phyloP scores from a whole-genome alignment of 1,140 invertebrate species.

The Aphaenogaster ashmeadi region DNA sequence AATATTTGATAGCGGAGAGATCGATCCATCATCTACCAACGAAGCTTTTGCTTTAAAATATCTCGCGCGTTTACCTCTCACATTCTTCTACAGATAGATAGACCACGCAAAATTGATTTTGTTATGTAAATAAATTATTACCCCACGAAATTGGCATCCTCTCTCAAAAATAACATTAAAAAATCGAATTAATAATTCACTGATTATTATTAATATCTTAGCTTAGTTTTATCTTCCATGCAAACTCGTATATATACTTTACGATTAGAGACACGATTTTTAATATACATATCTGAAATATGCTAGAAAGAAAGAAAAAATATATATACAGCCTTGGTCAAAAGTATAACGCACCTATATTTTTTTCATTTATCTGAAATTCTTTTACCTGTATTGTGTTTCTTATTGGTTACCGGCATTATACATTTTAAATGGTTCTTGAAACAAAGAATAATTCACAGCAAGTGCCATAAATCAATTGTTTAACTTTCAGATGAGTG shows the following conservation, averaged over 20 bases:
- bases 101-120: conserved; percentile 7
- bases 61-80: not conserved
- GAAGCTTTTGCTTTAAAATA: conserved; percentile 3
- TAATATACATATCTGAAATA: not conserved
- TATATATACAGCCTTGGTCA: not conserved
- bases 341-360: too few relatives aligned
- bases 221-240: not conserved
- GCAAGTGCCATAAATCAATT: too few relatives aligned
- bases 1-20: not conserved
- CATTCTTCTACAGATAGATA: not conserved
- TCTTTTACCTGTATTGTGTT: too few relatives aligned
- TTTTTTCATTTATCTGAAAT: too few relatives aligned
- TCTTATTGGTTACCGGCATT: too few relatives aligned
- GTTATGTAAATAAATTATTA: conserved; percentile 16
- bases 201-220: not conserved
- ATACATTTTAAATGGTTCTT: too few relatives aligned
- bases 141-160: not conserved
- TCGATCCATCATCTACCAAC: not conserved
- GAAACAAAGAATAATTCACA: too few relatives aligned
- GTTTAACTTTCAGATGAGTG: too few relatives aligned
- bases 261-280: not conserved
- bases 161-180: not conserved
- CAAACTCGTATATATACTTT: not conserved
- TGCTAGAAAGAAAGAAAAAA: not conserved
- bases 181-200: conserved; percentile 8